A percentile compares a stretch with the other conserved stretches of the same genome.
These are phyloP conservation scores for Cromileptes altivelis DNA, from an alignment of 2,113 vertebrate genomes.

Conservation along the genomic window DNA sequence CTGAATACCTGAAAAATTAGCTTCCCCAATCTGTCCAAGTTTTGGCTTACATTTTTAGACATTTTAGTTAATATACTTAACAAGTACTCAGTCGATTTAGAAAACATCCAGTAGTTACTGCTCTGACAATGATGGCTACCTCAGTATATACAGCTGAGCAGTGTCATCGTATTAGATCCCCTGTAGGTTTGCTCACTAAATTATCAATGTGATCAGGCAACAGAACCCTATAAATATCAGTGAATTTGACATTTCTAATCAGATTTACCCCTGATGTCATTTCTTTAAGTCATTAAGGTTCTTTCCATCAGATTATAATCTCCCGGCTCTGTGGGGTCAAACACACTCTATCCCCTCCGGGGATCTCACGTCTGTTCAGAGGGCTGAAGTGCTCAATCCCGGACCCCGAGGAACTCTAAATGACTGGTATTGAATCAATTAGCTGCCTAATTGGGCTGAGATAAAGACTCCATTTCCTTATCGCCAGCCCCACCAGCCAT, in stretches of 20 bases:
- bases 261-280: slow-evolving; percentile 4
- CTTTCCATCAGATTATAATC: slow-evolving; percentile 48
- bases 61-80: not conserved
- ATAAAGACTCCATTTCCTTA: slow-evolving; percentile 76
- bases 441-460: slow-evolving; percentile 75
- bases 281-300: slow-evolving; percentile 14
- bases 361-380: slow-evolving; percentile 48
- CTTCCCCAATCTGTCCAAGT: no score
- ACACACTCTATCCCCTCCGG: not conserved
- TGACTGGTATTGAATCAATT: slow-evolving; percentile 77
- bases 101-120: not conserved
- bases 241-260: not conserved
- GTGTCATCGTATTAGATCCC: not conserved
- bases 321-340: not conserved
- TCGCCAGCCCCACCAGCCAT: slow-evolving; percentile 59
- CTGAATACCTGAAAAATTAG: not conserved
- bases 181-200: not conserved
- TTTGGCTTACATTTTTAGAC: not conserved
- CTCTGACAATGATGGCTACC: not conserved
- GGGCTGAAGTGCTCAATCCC: slow-evolving; percentile 56
- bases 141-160: not conserved
- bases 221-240: not conserved
- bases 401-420: slow-evolving; percentile 63
- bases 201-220: not conserved
- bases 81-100: not conserved